Conservation (phyloP, 2,888 invertebrate genomes). For the Abscondita cerata region DNA sequence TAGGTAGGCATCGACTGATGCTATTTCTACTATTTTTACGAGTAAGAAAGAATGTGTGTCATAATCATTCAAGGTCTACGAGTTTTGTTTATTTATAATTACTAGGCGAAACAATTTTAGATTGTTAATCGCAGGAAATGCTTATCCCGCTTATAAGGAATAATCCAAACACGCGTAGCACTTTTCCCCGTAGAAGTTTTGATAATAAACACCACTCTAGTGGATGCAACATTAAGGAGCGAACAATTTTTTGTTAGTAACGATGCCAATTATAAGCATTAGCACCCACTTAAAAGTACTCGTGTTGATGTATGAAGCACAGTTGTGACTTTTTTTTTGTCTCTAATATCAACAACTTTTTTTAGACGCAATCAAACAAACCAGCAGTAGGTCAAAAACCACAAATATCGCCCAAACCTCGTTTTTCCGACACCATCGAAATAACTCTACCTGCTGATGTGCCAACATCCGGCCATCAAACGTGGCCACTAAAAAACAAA, state of each 20-base stretch:
- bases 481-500: constrained; percentile 70
- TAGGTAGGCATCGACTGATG: no score
- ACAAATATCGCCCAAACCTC: constrained; percentile 60
- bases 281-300: constrained; percentile 8
- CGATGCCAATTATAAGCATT: background rate
- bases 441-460: constrained; percentile 69
- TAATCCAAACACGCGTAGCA: no score
- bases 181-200: no score
- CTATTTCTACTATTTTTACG: no score
- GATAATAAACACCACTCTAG: no score
- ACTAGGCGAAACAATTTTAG: background rate
- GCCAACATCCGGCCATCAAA: constrained; percentile 58
- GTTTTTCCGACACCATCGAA: constrained; percentile 68
- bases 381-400: constrained; percentile 61
- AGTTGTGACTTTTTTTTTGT: background rate
- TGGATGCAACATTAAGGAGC: background rate
- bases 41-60: background rate
- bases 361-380: constrained; percentile 54
- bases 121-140: constrained; percentile 2
- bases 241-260: background rate
- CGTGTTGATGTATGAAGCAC: background rate
- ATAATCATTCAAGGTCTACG: background rate
- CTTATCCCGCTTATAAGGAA: no score
- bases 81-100: no score
- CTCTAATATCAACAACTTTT: background rate